phyloP scores from a whole-genome alignment of 2,888 invertebrate genomes.

The Tipula vernalis region DNA sequence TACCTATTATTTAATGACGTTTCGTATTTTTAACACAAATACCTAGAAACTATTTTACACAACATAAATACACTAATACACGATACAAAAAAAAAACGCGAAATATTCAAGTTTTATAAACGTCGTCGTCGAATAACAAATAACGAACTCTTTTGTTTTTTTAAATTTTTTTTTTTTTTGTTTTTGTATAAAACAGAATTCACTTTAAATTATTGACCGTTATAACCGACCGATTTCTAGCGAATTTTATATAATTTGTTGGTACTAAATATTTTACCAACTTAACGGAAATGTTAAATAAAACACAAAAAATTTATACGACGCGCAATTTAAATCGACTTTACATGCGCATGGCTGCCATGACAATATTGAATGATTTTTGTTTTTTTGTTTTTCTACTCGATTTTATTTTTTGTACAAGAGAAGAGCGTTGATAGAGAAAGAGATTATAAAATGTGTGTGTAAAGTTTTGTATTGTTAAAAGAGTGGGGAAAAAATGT shows the following conservation, averaged over 20 bases:
- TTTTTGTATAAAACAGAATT: neutral
- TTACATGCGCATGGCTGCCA: constrained; percentile 4
- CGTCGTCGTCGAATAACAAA: neutral
- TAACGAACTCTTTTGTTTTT: neutral
- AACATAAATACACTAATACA: neutral
- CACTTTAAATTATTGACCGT: neutral
- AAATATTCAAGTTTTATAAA: neutral
- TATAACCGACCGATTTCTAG: neutral
- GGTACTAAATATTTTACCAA: neutral
- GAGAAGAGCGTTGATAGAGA: neutral
- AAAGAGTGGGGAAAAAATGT: neutral
- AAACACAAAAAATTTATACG: neutral
- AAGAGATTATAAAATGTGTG: neutral
- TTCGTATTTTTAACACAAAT: neutral
- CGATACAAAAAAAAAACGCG: neutral
- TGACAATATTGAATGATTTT: neutral
- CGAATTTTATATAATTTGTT: neutral
- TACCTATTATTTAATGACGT: neutral
- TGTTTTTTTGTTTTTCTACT: neutral
- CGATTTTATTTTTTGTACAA: neutral
- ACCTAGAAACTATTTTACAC: neutral
- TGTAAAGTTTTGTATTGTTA: neutral
- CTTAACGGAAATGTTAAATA: neutral
- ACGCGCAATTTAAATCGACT: neutral
- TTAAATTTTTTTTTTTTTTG: neutral